Evolutionary conservation across 2,888 invertebrate species (phyloP).

Genomic region (Resseliella maxima): DNA sequence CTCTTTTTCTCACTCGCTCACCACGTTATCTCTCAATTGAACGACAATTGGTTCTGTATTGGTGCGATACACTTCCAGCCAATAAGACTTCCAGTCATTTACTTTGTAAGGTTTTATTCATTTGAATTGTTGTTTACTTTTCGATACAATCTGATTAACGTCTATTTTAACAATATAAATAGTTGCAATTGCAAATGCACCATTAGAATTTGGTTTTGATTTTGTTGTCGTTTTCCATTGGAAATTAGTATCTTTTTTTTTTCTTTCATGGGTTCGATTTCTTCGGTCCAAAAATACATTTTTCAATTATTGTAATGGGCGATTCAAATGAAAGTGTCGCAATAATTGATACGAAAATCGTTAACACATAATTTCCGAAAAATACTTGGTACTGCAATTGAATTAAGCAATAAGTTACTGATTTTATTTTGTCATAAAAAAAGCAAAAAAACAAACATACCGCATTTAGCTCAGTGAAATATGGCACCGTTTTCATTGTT

Average conservation of each 20-base stretch:
- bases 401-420: not conserved
- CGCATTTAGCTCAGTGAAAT: conserved; percentile 63
- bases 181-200: no score
- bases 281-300: not conserved
- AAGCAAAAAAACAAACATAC: no score
- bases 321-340: conserved; percentile 69
- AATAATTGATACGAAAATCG: conserved; percentile 64
- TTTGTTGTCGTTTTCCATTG: not conserved
- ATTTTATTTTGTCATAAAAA: no score
- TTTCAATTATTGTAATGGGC: conserved; percentile 63
- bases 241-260: not conserved
- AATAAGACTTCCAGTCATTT: not conserved
- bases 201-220: no score
- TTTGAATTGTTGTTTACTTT: no score
- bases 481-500: conserved; percentile 59
- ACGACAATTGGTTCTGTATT: not conserved
- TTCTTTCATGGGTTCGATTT: not conserved
- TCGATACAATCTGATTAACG: no score
- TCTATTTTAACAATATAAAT: no score
- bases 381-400: conserved; percentile 19
- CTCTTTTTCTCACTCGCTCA: not conserved
- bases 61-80: not conserved
- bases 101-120: not conserved
- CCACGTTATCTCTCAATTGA: not conserved
- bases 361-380: not conserved